Base-by-base conservation (phyloP, 35 echinoderm and acorn worm genomes). In the Ophioderma brevispina region DNA sequence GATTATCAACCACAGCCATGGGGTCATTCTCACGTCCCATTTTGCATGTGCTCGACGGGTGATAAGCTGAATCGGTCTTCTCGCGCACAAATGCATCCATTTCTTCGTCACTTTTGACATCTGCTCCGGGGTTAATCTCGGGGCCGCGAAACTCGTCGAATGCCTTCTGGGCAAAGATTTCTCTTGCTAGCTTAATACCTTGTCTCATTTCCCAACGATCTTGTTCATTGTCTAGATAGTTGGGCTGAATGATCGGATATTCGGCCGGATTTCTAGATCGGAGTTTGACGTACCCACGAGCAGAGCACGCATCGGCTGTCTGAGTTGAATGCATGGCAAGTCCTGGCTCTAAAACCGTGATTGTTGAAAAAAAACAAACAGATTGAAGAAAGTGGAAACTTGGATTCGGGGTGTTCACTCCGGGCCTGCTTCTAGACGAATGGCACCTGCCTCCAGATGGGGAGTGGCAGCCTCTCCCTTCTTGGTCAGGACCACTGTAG, bases 321-420 rank as follows among this genome's bases (percentile, higher is more conserved):
- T 99, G 97, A 99, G 93, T 41, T 99, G 97, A 50, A 99, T 10
- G 97, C 93, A 91, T 99, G 97, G 39, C 92, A 93, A 50, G 81
- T 40, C 1, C 93, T 91, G 0, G 91, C 87, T 38, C 84, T 41
- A 31, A 80, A 42, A 28, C 97, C 97, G 55, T 99, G 97, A 78
- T 99, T 87, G 77, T 93, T 99, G n/a, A 99, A 93, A 19, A n/a
- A n/a, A n/a, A n/a, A n/a, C n/a, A n/a, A n/a, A 92, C 88, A 1
- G 97, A 99, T 75, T 93, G 97, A 33, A 99, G 88, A 83, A 99
- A 99, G 35, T 99, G 97, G 64, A 87, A 99, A 84, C 95, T 93
- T 37, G 95, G 88, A 59, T 99, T 94, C 41, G 97, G 97, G 75
- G 95, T 88, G 17, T 93, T 91, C 46, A 99, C 81, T 36, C 93